Evolutionary conservation across 1,140 invertebrate genomes (phyloP).

Genomic region (Drosophila cardini): DNA sequence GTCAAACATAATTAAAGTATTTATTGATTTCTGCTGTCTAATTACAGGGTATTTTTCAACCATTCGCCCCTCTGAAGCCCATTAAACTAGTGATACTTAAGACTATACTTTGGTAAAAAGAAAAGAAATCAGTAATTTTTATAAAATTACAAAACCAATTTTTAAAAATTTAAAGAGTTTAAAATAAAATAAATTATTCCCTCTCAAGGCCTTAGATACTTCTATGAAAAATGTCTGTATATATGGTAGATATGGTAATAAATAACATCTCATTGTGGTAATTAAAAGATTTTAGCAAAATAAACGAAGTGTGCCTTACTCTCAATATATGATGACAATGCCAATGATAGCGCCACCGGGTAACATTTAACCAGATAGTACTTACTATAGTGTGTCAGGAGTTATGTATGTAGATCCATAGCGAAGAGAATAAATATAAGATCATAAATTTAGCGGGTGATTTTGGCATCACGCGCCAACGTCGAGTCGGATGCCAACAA

Average conservation of each 20-base stretch:
- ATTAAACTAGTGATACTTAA: too few relatives aligned
- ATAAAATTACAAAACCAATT: too few relatives aligned
- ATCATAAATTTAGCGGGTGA: constrained; percentile 18
- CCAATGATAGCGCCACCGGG: constrained; percentile 23
- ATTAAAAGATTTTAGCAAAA: background rate
- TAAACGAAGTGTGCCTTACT: background rate
- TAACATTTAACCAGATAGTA: constrained; percentile 15
- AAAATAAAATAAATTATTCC: too few relatives aligned
- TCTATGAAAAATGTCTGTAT: too few relatives aligned
- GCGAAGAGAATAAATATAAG: constrained; percentile 1
- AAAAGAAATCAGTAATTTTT: too few relatives aligned
- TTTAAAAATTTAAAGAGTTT: too few relatives aligned
- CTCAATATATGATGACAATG: constrained; percentile 10
- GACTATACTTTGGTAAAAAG: too few relatives aligned
- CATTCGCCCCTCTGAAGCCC: too few relatives aligned
- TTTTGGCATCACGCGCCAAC: constrained; percentile 38
- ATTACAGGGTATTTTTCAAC: too few relatives aligned
- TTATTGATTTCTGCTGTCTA: too few relatives aligned
- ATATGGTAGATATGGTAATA: background rate
- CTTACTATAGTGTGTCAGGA: constrained; percentile 1
- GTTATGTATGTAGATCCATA: background rate
- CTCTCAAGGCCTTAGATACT: too few relatives aligned
- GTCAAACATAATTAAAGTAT: too few relatives aligned
- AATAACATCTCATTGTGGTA: background rate
- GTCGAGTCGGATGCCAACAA: background rate